Percentiles rank a stretch among this genome's conserved stretches.
Conservation (phyloP, 2,888 invertebrate genomes). For the Drosophila ustulata region DNA sequence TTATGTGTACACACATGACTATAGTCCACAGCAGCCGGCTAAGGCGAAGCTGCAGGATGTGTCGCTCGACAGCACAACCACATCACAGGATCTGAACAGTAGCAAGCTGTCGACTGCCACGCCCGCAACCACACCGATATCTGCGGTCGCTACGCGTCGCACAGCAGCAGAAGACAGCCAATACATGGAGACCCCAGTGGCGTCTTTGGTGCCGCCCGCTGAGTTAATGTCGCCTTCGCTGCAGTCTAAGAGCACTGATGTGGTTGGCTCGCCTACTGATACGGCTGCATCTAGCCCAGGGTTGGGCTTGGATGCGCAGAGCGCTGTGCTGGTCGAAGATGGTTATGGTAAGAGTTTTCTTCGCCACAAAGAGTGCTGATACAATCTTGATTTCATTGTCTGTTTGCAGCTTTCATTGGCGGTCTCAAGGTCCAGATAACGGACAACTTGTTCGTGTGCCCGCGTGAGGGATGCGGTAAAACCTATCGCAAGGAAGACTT, state of each 20-base stretch:
- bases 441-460: slow-evolving; percentile 90
- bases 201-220: slow-evolving; percentile 79
- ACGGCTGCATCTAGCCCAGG: slow-evolving; percentile 15
- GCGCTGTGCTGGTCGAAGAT: slow-evolving; percentile 65
- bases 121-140: slow-evolving; percentile 42
- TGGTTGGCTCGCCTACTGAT: slow-evolving; percentile 1
- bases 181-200: slow-evolving; percentile 81
- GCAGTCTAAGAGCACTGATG: slow-evolving; percentile 39
- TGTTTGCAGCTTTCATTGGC: slow-evolving; percentile 86
- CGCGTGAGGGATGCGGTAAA: slow-evolving; percentile 93
- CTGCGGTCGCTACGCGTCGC: slow-evolving; percentile 32
- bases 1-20: slow-evolving; percentile 84
- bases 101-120: slow-evolving; percentile 34
- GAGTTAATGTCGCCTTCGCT: slow-evolving; percentile 82
- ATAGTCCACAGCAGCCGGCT: slow-evolving; percentile 79
- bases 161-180: slow-evolving; percentile 52
- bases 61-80: slow-evolving; percentile 33
- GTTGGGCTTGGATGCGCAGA: slow-evolving; percentile 25
- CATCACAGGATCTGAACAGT: slow-evolving; percentile 41
- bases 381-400: not conserved
- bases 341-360: slow-evolving; percentile 79
- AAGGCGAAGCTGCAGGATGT: slow-evolving; percentile 72
- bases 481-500: slow-evolving; percentile 96
- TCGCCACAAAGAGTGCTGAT: not conserved
- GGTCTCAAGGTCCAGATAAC: slow-evolving; percentile 89